Conservation (phyloP, 2,113 vertebrate species). For the Malurus melanocephalus region DNA sequence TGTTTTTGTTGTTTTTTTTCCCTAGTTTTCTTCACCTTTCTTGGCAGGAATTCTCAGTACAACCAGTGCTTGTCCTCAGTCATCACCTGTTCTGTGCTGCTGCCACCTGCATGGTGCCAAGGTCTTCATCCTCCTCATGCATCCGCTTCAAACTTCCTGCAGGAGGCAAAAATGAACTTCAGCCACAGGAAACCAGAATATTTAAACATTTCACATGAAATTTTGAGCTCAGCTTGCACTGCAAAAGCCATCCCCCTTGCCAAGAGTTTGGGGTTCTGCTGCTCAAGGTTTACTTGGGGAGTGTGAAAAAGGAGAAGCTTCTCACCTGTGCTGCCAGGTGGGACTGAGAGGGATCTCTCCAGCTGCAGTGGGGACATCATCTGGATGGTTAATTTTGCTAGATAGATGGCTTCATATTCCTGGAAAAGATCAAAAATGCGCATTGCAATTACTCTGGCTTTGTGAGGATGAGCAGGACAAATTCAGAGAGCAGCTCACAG, state of each 20-base stretch:
- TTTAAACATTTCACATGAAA: accelerated
- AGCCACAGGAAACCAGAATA: accelerated
- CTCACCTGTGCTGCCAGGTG: slow-evolving; percentile 87
- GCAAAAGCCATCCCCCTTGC: not conserved
- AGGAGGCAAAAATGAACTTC: not conserved
- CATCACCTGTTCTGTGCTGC: slow-evolving; percentile 88
- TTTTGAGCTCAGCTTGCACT: not conserved
- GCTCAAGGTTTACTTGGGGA: not conserved
- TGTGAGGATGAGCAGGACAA: not conserved
- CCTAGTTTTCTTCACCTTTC: slow-evolving; percentile 53
- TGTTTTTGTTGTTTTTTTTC: not conserved
- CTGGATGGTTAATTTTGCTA: slow-evolving; percentile 96
- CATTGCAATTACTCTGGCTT: not conserved
- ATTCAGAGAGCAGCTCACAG: not conserved
- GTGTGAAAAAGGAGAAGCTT: not conserved
- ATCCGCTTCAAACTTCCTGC: slow-evolving; percentile 91
- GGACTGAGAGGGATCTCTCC: slow-evolving; percentile 88
- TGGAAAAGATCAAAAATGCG: slow-evolving; percentile 28
- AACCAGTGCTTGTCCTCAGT: not conserved
- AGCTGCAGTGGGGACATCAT: slow-evolving; percentile 96
- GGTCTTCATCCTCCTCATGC: slow-evolving; percentile 93
- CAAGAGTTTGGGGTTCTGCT: not conserved
- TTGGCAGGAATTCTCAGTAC: slow-evolving; percentile 25
- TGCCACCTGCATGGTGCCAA: slow-evolving; percentile 89
- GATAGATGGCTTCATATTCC: slow-evolving; percentile 99